Base-by-base conservation (phyloP, 2,113 vertebrate species). In the Xenus cinereus region DNA sequence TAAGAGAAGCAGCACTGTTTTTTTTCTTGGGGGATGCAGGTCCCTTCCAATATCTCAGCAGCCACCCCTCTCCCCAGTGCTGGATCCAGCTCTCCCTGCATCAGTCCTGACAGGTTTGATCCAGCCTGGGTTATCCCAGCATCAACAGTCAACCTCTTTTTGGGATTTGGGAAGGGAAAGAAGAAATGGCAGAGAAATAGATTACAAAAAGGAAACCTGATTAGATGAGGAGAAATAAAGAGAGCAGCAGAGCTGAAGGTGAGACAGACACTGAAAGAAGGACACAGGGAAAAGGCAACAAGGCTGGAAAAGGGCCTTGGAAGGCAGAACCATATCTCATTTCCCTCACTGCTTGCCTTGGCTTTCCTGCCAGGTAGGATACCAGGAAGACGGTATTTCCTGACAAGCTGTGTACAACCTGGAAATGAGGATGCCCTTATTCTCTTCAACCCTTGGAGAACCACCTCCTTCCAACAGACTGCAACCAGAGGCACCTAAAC, bases 31-130 rank as follows among this genome's bases (percentile, higher is more conserved):
- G 9, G 28, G 20, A 43, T 53, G 46, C 6, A 51, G 81, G n/a
- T 43, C 27, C 41, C 24, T 59, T 69, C 68, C 57, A 54, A 3
- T 35, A 60, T 30, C 35, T 54, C 51, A n/a, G 62, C 26, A 82
- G 54, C 30, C 39, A 22, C 12, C 10, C 22, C 33, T 35, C 16
- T 71, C 27, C 60, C 46, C 37, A 78, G 0, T 1, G 1, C n/a
- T 0, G 1, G 30, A 69, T 77, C 32, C 50, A 92, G 46, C 46
- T 35, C 46, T 81, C 21, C 19, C 9, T 45, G 39, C 45, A 69
- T 11, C 46, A 50, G 27, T 69, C 50, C 35, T n/a, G 66, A 59
- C 22, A 54, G 35, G 54, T 63, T 51, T 59, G 37, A 41, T 30
- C 64, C 67, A 48, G 26, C 18, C 45, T 41, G 41, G n/a, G 18